Conservation (phyloP, 2,113 vertebrate genomes). For the Psephotus haematonotus region DNA sequence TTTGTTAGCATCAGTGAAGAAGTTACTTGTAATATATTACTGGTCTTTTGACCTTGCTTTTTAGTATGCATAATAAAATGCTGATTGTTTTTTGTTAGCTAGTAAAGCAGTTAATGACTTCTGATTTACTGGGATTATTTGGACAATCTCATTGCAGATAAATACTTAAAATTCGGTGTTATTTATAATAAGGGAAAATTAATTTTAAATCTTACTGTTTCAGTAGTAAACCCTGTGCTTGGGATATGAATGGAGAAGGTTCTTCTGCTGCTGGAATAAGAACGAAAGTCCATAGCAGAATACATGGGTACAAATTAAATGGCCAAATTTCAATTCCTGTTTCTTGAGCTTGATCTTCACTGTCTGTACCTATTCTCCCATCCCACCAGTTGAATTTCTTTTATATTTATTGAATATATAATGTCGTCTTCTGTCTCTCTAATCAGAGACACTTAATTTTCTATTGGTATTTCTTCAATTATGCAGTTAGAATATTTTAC, state of each 20-base stretch:
- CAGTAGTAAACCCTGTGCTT: neutral
- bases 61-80: neutral
- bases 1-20: neutral
- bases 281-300: neutral
- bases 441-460: neutral
- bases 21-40: neutral
- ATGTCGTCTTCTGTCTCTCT: neutral
- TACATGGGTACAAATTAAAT: fast-evolving
- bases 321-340: neutral
- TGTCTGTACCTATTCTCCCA: neutral
- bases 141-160: neutral
- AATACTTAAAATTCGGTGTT: neutral
- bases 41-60: neutral
- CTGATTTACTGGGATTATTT: neutral
- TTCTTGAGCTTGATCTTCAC: neutral
- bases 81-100: neutral
- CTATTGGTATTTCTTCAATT: neutral
- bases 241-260: neutral
- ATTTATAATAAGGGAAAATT: neutral
- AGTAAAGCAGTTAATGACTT: neutral
- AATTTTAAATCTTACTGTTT: neutral
- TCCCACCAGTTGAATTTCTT: neutral
- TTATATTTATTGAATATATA: neutral
- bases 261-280: neutral
- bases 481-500: neutral